Base-by-base conservation (phyloP, 2,797 vertebrate genomes). In the Sciaenops ocellatus region DNA sequence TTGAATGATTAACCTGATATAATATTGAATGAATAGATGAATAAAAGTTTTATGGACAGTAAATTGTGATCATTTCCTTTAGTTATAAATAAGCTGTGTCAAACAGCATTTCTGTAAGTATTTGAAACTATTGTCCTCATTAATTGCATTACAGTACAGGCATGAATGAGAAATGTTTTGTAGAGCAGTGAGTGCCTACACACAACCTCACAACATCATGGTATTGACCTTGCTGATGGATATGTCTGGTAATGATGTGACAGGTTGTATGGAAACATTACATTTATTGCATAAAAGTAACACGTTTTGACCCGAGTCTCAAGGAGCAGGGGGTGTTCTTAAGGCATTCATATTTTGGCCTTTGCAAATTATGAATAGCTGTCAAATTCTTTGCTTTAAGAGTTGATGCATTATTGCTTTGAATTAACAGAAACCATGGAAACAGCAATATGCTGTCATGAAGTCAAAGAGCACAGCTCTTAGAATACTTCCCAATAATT, bases 361-460 rank as follows among this genome's bases (percentile, higher is more conserved):
- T 72, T 69, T 79, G 41, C 16, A 81, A 75, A 65, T 79, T 67
- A 84, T 76, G 72, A 81, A 84, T 76, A 83, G 30, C 54, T 3
- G 11, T 61, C 20, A 77, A 74, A 61, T 69, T 56, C 3, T 77
- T 83, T 87, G 70, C 67, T 73, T 83, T 73, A 77, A 85, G 73
- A 87, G 78, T 85, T 69, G 30, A 84, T 71, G 46, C 66, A 84
- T 88, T 89, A 87, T 90, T 85, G 65, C 79, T 60, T 17, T 78
- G 66, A 88, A 90, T 89, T 82, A 84, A 89, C 42, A 42, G 86
- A 87, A 92, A 92, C 90, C 90, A 92, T 93, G 85, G 90, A 83
- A 94, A 92, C 83, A 51, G 46, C 67, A 85, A 73, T 64, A 82
- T 73, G 50, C 60, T 76, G 67, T 77, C 78, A 78, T 55, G 59